Percentiles rank a stretch among this genome's conserved stretches.
Evolutionary conservation across 2,113 vertebrate species (phyloP).

Genomic region (Paradoxurus hermaphroditus): DNA sequence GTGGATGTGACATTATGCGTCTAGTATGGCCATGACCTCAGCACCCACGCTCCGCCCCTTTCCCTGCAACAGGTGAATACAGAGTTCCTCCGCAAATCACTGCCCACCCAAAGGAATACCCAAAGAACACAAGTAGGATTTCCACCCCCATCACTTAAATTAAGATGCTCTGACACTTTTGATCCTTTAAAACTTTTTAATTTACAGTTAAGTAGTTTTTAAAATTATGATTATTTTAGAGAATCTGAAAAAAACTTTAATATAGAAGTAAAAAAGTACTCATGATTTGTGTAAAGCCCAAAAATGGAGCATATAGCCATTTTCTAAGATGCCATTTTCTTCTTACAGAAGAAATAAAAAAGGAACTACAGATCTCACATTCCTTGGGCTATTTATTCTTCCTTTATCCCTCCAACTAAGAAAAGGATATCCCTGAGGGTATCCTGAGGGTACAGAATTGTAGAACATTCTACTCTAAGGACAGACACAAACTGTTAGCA

Average conservation of each 20-base stretch:
- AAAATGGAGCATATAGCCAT: not conserved
- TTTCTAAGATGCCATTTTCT: constrained; percentile 21
- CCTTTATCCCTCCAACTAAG: not conserved
- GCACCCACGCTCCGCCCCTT: not conserved
- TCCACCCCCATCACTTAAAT: not conserved
- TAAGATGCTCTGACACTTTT: not conserved
- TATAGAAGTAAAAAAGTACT: not conserved
- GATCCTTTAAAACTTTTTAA: constrained; percentile 3
- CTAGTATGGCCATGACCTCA: not conserved
- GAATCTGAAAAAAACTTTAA: not conserved
- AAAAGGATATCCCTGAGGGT: not conserved
- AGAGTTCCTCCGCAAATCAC: not conserved
- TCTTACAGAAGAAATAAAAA: not conserved
- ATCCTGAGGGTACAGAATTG: not conserved
- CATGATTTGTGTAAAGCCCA: not conserved
- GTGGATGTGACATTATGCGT: not conserved
- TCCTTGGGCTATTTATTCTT: not conserved
- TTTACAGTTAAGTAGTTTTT: not conserved
- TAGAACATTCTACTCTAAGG: not conserved
- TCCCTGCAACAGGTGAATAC: not conserved
- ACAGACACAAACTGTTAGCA: not conserved
- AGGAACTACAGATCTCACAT: not conserved
- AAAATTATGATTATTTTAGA: not conserved
- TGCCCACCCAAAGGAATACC: not conserved
- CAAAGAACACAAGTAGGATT: not conserved